Evolutionary conservation across 2,797 vertebrate genomes (phyloP).

Genomic region (Myiotriccus ornatus): DNA sequence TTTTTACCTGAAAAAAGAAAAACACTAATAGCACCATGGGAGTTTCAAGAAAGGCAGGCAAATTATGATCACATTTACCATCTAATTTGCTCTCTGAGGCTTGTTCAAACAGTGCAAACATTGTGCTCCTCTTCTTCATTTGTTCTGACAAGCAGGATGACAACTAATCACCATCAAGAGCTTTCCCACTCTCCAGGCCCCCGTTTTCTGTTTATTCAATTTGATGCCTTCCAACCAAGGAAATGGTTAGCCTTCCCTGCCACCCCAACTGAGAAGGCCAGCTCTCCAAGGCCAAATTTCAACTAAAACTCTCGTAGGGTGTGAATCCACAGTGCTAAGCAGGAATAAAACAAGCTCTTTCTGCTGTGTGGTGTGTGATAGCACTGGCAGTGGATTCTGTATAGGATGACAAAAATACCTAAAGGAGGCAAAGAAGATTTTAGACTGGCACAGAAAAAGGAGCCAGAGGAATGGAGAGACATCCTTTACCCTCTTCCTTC

Average conservation of each 20-base stretch:
- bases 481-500: background rate
- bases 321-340: conserved; percentile 28
- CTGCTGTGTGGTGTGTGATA: background rate
- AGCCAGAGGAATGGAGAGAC: background rate
- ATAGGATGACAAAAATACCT: background rate
- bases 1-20: conserved; percentile 39
- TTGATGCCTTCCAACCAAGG: conserved; percentile 45
- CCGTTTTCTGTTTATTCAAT: conserved; percentile 52
- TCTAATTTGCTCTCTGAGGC: conserved; percentile 66
- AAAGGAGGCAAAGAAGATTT: background rate
- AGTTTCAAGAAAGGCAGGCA: conserved; percentile 60
- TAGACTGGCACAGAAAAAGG: background rate
- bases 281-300: conserved; percentile 39
- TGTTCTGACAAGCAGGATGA: conserved; percentile 70
- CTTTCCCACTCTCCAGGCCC: conserved; percentile 55
- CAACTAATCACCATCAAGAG: conserved; percentile 70
- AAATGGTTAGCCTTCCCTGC: conserved; percentile 27
- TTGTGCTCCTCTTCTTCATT: conserved; percentile 68
- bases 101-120: conserved; percentile 69
- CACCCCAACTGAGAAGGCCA: conserved; percentile 27
- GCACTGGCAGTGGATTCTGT: background rate
- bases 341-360: background rate
- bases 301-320: background rate
- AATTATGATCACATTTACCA: conserved; percentile 70
- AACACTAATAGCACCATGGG: conserved; percentile 48